Conservation (phyloP, 2,797 vertebrate species). For the Bovichtus diacanthus region DNA sequence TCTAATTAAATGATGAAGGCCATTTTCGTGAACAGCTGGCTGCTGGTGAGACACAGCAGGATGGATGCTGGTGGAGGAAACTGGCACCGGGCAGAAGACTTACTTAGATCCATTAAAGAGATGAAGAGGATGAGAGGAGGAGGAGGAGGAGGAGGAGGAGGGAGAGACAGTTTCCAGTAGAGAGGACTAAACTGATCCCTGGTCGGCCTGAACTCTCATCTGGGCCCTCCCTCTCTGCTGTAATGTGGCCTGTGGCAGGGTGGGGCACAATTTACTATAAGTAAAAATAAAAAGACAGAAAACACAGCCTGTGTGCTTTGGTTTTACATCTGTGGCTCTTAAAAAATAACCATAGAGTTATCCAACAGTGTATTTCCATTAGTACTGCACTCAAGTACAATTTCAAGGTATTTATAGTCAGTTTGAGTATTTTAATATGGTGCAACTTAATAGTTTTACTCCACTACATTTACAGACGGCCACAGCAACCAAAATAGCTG, state of each 20-base stretch:
- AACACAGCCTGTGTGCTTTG: not conserved
- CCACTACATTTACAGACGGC: not conserved
- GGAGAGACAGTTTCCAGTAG: constrained; percentile 22
- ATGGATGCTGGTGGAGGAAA: constrained; percentile 67
- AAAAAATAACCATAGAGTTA: not conserved
- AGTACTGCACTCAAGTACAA: not conserved
- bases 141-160: constrained; percentile 13
- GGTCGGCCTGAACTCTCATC: constrained; percentile 32
- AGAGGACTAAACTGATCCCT: constrained; percentile 28
- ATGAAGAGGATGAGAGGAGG: constrained; percentile 47
- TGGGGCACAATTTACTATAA: constrained; percentile 54
- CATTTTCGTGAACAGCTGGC: constrained; percentile 39
- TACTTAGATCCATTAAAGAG: constrained; percentile 69
- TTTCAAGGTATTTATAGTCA: too few relatives aligned
- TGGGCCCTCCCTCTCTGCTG: constrained; percentile 20
- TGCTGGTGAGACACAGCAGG: constrained; percentile 26
- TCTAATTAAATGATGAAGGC: constrained; percentile 44
- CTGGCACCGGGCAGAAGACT: constrained; percentile 49
- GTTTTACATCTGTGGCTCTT: not conserved
- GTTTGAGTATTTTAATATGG: not conserved
- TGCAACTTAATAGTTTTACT: not conserved
- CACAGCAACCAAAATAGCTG: not conserved
- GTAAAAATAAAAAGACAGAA: constrained; percentile 6
- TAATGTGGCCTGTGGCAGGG: constrained; percentile 59
- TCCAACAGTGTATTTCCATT: not conserved